Evolutionary conservation across 30 jellyfish, hydroid and myxozoan species (phyloP), one percentile per base, ranked within the genome.

Genomic region (Nemopilema nomurai): DNA sequence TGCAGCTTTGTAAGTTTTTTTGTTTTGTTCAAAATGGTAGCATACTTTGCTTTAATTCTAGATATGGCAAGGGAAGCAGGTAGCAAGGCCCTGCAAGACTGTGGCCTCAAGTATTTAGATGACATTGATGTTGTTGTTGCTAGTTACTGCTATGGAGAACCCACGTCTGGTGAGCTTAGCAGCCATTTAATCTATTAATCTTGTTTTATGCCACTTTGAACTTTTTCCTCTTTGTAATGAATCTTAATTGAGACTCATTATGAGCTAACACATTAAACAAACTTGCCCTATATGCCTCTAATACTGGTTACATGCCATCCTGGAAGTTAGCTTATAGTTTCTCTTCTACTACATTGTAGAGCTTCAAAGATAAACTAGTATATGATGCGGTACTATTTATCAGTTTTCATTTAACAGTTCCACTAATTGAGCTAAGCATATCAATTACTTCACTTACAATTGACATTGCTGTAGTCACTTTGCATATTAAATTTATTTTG

Each of bases 51-150:
- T 62, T 80, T 24, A 24, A 27, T 69, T 67, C 27, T 19, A 91
- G 98, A 92, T 67, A 92, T 92, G 90, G 99, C 91, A 24, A 76
- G 88, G 68, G 99, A 95, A 68, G 99, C 99, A 3, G 96, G 97
- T 7, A 57, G 30, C 24, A 95, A 84, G n/a, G 99, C 99, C 0
- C 89, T 95, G 63, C 57, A 90, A 21, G 99, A 95, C 89, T 89
- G 97, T 76, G 94, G 95, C 4, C 67, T 90, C 16, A 53, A 75
- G 4, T 95, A 89, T 51, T 67, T 52, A n/a, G 81, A 84, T 22
- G 79, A 83, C 24, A 69, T 95, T 66, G 97, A 95, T 81, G 97
- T 96, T 26, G 99, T 80, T 28, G 99, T 95, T 22, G 99, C 93
- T 0, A 90, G 99, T 76, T 96, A 95, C 81, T 96, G 97, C 52